Conservation (phyloP, 2,888 invertebrate genomes). For the Cremastobaeus sp. region DNA sequence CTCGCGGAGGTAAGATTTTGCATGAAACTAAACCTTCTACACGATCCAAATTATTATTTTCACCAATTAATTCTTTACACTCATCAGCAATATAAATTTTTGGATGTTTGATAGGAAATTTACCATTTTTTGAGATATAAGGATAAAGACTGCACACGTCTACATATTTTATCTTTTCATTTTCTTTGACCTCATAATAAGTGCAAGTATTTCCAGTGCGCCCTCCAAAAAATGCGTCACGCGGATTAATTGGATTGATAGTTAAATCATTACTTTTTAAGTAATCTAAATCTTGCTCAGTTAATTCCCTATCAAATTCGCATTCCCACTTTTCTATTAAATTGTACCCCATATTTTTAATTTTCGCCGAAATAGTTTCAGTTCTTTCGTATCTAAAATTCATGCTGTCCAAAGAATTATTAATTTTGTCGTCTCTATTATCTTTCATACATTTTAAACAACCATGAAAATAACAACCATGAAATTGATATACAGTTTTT, state of each 20-base stretch:
- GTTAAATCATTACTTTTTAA: not conserved
- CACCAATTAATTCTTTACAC: constrained; percentile 26
- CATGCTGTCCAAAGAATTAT: constrained; percentile 5
- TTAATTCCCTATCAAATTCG: constrained; percentile 17
- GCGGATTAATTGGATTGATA: not conserved
- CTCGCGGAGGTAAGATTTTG: constrained; percentile 61
- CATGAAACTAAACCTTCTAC: constrained; percentile 65
- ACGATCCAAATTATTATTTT: constrained; percentile 11
- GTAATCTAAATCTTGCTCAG: not conserved
- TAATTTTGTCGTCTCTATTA: constrained; percentile 1
- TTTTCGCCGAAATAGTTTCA: constrained; percentile 3
- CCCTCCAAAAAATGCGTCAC: not conserved
- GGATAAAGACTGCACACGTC: not conserved
- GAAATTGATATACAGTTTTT: constrained; percentile 10
- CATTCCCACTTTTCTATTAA: constrained; percentile 31
- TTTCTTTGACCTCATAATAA: not conserved
- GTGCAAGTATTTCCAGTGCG: not conserved
- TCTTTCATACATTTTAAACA: constrained; percentile 3
- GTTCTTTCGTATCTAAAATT: constrained; percentile 17
- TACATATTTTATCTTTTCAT: not conserved
- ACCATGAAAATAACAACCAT: constrained; percentile 16
- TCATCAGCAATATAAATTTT: constrained; percentile 51
- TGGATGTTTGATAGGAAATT: constrained; percentile 66
- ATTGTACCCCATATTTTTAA: constrained; percentile 5
- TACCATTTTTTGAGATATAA: not conserved